Conservation (phyloP, 2,113 vertebrate genomes). For the Gorsachius goisagi region DNA sequence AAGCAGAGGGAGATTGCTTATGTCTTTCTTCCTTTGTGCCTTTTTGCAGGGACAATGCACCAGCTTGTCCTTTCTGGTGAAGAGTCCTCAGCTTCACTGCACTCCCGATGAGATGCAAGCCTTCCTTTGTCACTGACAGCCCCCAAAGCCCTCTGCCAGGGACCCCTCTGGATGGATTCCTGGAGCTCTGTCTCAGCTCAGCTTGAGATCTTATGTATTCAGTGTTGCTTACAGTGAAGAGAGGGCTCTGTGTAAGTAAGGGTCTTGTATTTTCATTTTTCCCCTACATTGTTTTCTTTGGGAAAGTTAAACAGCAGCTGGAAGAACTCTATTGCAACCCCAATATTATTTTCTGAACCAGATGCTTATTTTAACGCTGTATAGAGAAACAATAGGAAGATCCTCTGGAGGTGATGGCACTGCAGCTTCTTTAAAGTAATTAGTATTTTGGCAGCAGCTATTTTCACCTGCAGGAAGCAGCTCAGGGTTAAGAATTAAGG, state of each 20-base stretch:
- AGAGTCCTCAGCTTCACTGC: neutral
- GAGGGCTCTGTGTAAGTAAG: neutral
- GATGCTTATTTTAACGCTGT: neutral
- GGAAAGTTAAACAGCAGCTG: neutral
- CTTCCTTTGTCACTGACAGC: neutral
- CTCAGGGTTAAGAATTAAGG: slow-evolving; percentile 23
- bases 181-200: neutral
- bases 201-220: neutral
- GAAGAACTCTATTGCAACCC: neutral
- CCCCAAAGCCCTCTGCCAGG: neutral
- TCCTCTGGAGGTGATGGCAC: neutral
- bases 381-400: neutral
- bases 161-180: neutral
- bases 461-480: slow-evolving; percentile 28
- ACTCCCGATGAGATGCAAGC: neutral
- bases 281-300: neutral
- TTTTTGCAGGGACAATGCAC: neutral
- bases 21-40: neutral
- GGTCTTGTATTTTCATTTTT: neutral
- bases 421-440: neutral
- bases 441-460: neutral
- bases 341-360: neutral
- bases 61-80: neutral
- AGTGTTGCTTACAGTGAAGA: neutral
- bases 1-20: neutral